phyloP scores from a whole-genome alignment of 2,113 vertebrate species.

The Megaleporinus macrocephalus region DNA sequence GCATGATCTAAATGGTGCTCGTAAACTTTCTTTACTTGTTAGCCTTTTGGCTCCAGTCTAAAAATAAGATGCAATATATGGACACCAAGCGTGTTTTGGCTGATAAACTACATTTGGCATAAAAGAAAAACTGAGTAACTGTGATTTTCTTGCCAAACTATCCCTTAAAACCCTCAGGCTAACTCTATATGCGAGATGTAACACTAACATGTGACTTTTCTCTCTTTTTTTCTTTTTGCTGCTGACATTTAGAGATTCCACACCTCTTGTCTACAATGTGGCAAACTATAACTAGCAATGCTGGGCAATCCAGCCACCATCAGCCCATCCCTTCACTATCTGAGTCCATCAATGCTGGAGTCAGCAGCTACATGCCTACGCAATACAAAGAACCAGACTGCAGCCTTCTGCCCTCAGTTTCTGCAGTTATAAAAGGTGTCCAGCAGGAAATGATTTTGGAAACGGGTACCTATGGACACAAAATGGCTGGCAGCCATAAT shows the following conservation, averaged over 20 bases:
- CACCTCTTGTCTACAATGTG: conserved; percentile 69
- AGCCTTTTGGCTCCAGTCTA: no score
- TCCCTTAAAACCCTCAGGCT: neutral
- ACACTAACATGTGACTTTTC: neutral
- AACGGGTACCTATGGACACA: conserved; percentile 38
- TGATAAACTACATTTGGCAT: no score
- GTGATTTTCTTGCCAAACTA: no score
- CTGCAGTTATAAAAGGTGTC: conserved; percentile 5
- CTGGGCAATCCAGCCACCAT: conserved; percentile 39
- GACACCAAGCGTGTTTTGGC: no score
- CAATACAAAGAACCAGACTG: neutral
- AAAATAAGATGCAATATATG: no score
- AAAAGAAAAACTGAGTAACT: no score
- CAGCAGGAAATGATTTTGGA: conserved; percentile 46
- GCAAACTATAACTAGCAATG: conserved; percentile 56
- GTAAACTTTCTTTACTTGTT: no score
- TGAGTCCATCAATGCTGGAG: neutral
- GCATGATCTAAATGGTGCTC: no score
- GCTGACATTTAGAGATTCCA: conserved; percentile 61
- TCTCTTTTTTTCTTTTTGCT: neutral
- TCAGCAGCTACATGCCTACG: conserved; percentile 33
- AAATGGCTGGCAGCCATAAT: conserved; percentile 42
- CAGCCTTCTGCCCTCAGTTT: neutral
- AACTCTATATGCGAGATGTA: neutral
- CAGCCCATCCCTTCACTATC: neutral